Base-by-base conservation (phyloP, 37 sponge, comb jelly and placozoan species). In the Cladorhizidae sp. region DNA sequence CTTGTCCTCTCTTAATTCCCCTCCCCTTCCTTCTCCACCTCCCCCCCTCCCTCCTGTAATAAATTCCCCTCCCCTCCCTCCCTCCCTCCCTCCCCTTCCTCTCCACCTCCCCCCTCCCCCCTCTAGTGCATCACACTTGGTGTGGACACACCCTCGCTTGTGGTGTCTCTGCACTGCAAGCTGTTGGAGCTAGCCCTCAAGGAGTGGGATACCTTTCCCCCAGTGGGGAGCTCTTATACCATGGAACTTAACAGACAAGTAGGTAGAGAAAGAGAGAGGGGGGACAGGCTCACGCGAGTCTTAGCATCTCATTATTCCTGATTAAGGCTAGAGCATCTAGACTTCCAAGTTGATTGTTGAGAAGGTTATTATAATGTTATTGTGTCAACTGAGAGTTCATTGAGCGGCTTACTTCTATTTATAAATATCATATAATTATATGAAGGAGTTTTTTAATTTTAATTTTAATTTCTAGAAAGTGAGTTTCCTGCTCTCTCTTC, bases 161-260 rank as follows among this genome's bases (percentile, higher is more conserved):
- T 77, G 5, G 21, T 79, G 40, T 21, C 41, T 36, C 57, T 79
- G 31, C 74, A 86, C 31, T 54, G 52, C 28, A 51, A 77, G 57
- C 64, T 88, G 33, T 57, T 88, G 64, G 67, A 88, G 65, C 6
- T 64, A 14, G 59, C 75, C 14, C 35, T 73, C 33, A n/a, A 45
- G 45, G 84, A 88, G 73, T 64, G 75, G 74, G 69, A 83, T 26
- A 33, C 38, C 40, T 26, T 72, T 11, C 33, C 79, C 2, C 49
- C 73, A 11, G 39, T 88, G 56, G 89, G 89, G n/a, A 23, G 35
- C 11, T 39, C 55, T 56, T 79, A 79, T 57, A 67, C 79, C 28
- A 5, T 38, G 1, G 83, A 79, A 0, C 36, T 78, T 22, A 78
- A 83, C 67, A 78, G 72, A 64, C 77, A 83, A 11, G 88, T 88